Evolutionary conservation across 2,797 vertebrate genomes (phyloP).

Genomic region (Catostomus latipinnis): DNA sequence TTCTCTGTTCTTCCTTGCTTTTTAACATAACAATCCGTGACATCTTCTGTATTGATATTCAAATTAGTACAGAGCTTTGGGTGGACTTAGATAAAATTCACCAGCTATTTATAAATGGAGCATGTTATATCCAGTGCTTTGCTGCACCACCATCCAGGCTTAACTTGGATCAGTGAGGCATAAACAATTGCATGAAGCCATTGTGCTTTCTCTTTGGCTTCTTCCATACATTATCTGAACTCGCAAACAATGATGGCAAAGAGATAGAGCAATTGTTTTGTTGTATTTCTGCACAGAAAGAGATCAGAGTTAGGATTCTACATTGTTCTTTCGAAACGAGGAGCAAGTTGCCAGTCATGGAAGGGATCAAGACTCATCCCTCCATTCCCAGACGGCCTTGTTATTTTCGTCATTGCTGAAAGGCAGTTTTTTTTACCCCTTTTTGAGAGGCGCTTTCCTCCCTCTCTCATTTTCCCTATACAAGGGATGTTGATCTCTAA

Average conservation of each 20-base stretch:
- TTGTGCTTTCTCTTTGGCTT: neutral
- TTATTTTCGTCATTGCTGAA: conserved; percentile 52
- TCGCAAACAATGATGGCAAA: conserved; percentile 46
- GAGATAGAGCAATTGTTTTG: conserved; percentile 34
- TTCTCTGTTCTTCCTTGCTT: conserved; percentile 2
- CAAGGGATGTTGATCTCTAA: conserved; percentile 54
- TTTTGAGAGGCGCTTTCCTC: neutral
- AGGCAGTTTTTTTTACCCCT: conserved; percentile 11
- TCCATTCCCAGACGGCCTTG: conserved; percentile 48
- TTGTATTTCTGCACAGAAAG: conserved; percentile 7
- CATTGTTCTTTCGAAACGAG: neutral
- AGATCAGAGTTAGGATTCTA: conserved; percentile 6
- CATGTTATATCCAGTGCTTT: conserved; percentile 62
- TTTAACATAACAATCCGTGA: conserved; percentile 61
- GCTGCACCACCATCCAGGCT: conserved; percentile 56
- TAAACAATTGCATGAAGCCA: conserved; percentile 59
- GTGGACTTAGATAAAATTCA: conserved; percentile 10
- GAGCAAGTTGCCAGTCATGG: conserved; percentile 16
- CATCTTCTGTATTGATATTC: conserved; percentile 71
- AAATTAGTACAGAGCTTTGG: too few species aligned
- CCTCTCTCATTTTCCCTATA: conserved; percentile 32
- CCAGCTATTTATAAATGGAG: conserved; percentile 66
- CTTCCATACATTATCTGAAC: conserved; percentile 52
- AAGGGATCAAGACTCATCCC: conserved; percentile 33
- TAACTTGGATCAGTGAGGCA: conserved; percentile 59